Percentiles rank a stretch among this genome's conserved stretches.
These are phyloP conservation scores for Spermophilus dauricus DNA, from an alignment of 2,113 vertebrate species.

Conservation along the genomic window DNA sequence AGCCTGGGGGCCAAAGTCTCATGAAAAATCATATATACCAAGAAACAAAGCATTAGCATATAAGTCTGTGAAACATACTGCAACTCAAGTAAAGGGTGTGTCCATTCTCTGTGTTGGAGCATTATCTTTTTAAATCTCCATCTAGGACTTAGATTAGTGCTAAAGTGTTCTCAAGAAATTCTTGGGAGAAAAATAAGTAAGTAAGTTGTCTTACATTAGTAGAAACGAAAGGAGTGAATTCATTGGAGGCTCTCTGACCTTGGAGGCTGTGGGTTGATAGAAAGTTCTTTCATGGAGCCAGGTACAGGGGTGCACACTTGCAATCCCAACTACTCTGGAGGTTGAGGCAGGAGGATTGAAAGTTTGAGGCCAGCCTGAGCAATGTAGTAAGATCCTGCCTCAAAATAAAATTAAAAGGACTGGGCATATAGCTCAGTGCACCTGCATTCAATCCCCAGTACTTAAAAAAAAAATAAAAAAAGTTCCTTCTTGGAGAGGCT, in stretches of 20 bases:
- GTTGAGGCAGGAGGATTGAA: not conserved
- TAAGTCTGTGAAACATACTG: not conserved
- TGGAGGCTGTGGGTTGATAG: not conserved
- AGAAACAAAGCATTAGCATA: not conserved
- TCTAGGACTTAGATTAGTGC: not conserved
- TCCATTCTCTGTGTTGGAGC: not conserved
- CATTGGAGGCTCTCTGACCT: not conserved
- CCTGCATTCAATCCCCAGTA: not conserved
- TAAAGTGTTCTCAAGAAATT: not conserved
- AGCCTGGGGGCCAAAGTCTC: not conserved
- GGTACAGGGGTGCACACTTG: not conserved
- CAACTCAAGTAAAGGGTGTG: not conserved
- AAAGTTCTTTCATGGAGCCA: not conserved
- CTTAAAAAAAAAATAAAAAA: not conserved
- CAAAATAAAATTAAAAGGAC: not conserved
- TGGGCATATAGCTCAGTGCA: not conserved
- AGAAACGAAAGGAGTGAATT: not conserved
- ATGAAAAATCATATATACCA: not conserved
- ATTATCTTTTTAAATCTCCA: not conserved
- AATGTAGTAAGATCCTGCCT: not conserved
- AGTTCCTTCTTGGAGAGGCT: not conserved
- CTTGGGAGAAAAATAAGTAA: not conserved
- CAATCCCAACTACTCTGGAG: not conserved
- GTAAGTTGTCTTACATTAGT: not conserved
- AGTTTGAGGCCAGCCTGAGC: not conserved